These are phyloP conservation scores for Sternarchorhynchus goeldii DNA, from an alignment of 2,797 vertebrate genomes.

Conservation along the genomic window DNA sequence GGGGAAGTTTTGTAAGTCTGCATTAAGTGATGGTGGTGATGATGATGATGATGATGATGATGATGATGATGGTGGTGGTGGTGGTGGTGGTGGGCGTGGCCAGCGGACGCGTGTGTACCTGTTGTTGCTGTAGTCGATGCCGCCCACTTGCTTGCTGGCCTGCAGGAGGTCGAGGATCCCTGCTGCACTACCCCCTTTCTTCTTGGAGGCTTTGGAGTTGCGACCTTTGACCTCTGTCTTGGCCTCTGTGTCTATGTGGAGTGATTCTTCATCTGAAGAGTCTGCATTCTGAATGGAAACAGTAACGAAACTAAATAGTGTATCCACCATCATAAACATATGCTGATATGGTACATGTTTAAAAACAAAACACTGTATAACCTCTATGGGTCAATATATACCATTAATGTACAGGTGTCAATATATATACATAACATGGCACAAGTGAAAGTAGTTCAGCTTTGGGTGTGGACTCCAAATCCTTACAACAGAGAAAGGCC, in stretches of 20 bases:
- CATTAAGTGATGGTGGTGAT: neutral
- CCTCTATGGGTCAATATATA: too few relatives aligned
- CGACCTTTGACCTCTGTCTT: slow-evolving; percentile 80
- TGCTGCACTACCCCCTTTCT: slow-evolving; percentile 86
- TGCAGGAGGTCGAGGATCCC: slow-evolving; percentile 96
- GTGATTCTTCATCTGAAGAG: slow-evolving; percentile 93
- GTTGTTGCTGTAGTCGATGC: slow-evolving; percentile 93
- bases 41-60: slow-evolving; percentile 13
- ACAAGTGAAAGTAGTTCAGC: too few relatives aligned
- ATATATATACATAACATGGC: too few relatives aligned
- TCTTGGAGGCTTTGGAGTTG: slow-evolving; percentile 88
- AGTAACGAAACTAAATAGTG: too few relatives aligned
- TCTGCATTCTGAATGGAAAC: slow-evolving; percentile 76
- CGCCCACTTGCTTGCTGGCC: slow-evolving; percentile 98
- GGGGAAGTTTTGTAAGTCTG: neutral
- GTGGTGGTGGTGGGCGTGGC: slow-evolving; percentile 13
- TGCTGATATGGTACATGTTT: too few relatives aligned
- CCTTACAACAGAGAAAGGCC: too few relatives aligned
- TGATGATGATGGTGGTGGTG: slow-evolving; percentile 14
- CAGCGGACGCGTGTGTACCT: slow-evolving; percentile 77
- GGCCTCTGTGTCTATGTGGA: slow-evolving; percentile 92
- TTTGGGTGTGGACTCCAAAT: too few relatives aligned
- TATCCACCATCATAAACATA: too few relatives aligned
- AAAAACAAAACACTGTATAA: too few relatives aligned
- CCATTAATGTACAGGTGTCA: too few relatives aligned